Conservation (phyloP, 2,113 vertebrate genomes). For the Prinia subflava region DNA sequence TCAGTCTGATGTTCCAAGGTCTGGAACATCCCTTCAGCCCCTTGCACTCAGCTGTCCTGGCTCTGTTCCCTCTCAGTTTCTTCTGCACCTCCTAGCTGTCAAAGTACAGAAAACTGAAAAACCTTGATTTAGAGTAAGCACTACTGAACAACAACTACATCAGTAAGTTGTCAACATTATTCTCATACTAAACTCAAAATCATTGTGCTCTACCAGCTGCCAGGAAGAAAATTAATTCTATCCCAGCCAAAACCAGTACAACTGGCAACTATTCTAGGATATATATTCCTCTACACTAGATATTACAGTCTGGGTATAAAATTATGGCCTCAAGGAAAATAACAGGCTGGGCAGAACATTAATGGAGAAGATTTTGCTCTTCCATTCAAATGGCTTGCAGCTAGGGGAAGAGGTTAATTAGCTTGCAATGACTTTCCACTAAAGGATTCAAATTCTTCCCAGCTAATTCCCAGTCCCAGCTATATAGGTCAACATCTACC, state of each 20-base stretch:
- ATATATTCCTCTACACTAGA: background rate
- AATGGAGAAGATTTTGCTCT: background rate
- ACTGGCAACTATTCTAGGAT: background rate
- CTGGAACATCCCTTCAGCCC: background rate
- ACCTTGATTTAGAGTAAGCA: background rate
- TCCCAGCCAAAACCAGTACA: background rate
- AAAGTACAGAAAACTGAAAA: background rate
- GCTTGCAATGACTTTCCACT: background rate
- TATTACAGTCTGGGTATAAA: background rate
- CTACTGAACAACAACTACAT: background rate
- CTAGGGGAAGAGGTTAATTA: background rate
- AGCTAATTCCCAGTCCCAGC: background rate
- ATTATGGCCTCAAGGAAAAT: background rate
- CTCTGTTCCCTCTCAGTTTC: background rate
- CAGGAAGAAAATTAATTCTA: background rate
- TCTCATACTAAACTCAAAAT: background rate
- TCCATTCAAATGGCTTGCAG: background rate
- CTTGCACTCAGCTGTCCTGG: background rate
- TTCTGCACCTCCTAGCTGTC: background rate
- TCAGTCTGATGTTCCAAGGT: fast-evolving
- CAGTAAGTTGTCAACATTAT: background rate
- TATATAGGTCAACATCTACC: background rate
- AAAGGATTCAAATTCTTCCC: background rate
- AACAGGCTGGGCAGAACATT: background rate
- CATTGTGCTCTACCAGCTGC: background rate